A percentile compares a stretch with the other conserved stretches of the same genome.
Evolutionary conservation across 2,797 vertebrate species (phyloP).

Genomic region (Protosalanx chinensis): DNA sequence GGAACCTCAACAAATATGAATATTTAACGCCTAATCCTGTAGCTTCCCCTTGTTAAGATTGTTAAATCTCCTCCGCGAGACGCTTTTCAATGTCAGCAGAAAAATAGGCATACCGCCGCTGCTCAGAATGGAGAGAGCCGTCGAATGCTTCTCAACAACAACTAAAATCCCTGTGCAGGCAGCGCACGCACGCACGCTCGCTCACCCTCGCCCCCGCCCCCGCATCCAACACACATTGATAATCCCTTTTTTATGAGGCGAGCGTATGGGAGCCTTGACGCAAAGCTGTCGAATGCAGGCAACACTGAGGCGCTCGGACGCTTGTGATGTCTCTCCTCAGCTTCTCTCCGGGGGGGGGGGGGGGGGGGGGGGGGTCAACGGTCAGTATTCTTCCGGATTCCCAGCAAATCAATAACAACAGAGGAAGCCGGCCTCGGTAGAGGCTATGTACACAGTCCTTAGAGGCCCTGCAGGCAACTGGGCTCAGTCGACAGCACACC

Average conservation of each 20-base stretch:
- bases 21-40: conserved; percentile 42
- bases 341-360: background rate
- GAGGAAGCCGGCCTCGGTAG: conserved; percentile 33
- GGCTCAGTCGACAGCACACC: background rate
- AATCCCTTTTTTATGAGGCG: conserved; percentile 45
- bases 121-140: conserved; percentile 6
- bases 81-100: conserved; percentile 38
- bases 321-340: background rate
- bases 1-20: conserved; percentile 47
- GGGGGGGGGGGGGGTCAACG: background rate
- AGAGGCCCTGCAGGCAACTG: no score
- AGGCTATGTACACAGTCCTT: conserved; percentile 19
- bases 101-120: conserved; percentile 30
- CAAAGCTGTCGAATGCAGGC: conserved; percentile 42
- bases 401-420: conserved; percentile 43
- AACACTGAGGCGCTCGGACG: background rate
- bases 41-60: conserved; percentile 46
- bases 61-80: conserved; percentile 42
- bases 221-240: conserved; percentile 51
- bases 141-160: background rate
- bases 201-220: background rate
- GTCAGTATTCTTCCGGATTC: conserved; percentile 36
- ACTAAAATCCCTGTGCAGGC: background rate
- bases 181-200: background rate
- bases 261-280: conserved; percentile 43